Conservation (phyloP, 2,888 invertebrate genomes). For the Lepidocyrtinus sp. region DNA sequence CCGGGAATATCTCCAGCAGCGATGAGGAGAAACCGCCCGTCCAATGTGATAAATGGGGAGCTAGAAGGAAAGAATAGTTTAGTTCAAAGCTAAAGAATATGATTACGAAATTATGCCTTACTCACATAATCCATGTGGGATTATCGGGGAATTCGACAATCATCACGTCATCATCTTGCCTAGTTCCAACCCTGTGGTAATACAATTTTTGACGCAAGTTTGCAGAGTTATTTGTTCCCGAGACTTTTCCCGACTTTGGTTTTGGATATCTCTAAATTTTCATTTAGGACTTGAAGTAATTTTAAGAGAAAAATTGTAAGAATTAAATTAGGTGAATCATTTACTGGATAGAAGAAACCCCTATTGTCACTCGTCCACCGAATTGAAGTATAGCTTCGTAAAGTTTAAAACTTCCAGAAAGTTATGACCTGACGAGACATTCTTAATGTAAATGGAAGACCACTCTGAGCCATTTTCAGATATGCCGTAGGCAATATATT, state of each 20-base stretch:
- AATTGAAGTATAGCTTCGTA: constrained; percentile 91
- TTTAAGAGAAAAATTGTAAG: neutral
- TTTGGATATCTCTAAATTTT: constrained; percentile 82
- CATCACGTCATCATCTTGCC: constrained; percentile 87
- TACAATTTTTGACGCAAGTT: constrained; percentile 93
- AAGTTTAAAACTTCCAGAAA: constrained; percentile 89
- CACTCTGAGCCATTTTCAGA: constrained; percentile 97
- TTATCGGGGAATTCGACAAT: constrained; percentile 92
- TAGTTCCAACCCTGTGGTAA: constrained; percentile 90
- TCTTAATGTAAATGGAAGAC: constrained; percentile 89
- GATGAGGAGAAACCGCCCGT: constrained; percentile 90
- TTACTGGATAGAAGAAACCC: constrained; percentile 94
- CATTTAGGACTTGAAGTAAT: no score
- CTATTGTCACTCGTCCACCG: constrained; percentile 95
- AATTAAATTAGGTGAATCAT: constrained; percentile 50
- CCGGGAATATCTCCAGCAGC: constrained; percentile 89
- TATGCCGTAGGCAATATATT: constrained; percentile 90
- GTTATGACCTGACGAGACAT: constrained; percentile 84
- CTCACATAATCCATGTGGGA: constrained; percentile 89
- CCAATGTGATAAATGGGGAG: constrained; percentile 80
- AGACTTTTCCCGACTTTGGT: constrained; percentile 79
- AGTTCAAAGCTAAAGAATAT: neutral
- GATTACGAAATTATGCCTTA: neutral
- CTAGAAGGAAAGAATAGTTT: constrained; percentile 13
- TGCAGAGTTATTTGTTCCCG: constrained; percentile 91